Conservation (phyloP, 2,888 invertebrate species). For the Meliscaeva auricollis region DNA sequence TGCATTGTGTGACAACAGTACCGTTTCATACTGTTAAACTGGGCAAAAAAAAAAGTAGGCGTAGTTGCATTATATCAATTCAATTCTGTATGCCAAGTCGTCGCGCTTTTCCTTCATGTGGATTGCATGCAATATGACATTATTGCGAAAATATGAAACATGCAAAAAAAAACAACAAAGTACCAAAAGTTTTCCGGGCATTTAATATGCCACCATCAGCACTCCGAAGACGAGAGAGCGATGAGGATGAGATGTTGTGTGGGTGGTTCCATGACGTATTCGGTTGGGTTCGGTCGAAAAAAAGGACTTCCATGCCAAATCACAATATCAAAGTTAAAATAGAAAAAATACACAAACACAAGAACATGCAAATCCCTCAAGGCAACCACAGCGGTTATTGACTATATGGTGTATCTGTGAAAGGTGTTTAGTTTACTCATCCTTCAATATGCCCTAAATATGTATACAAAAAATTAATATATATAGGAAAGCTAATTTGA, state of each 20-base stretch:
- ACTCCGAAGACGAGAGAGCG: neutral
- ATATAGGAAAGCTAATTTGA: neutral
- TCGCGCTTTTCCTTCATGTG: constrained; percentile 72
- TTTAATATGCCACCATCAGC: constrained; percentile 49
- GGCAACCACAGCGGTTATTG: constrained; percentile 67
- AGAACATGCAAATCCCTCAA: constrained; percentile 42
- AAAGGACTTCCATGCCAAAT: constrained; percentile 73
- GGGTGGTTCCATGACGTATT: constrained; percentile 78
- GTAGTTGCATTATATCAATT: constrained; percentile 71
- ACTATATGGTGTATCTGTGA: constrained; percentile 64
- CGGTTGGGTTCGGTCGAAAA: constrained; percentile 47
- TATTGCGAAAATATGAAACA: constrained; percentile 28
- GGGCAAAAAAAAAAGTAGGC: constrained; percentile 50
- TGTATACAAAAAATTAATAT: neutral
- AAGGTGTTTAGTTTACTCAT: constrained; percentile 66
- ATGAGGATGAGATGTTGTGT: constrained; percentile 60
- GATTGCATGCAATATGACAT: constrained; percentile 73
- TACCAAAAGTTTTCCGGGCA: constrained; percentile 57
- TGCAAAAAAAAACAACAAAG: constrained; percentile 26
- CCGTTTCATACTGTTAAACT: constrained; percentile 52
- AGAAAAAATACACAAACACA: neutral
- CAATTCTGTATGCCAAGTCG: constrained; percentile 74
- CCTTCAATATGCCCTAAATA: constrained; percentile 34
- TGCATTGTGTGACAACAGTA: constrained; percentile 67
- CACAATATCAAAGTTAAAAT: constrained; percentile 48